phyloP scores from a whole-genome alignment of 2,797 vertebrate genomes.

The Ficedula albicollis region DNA sequence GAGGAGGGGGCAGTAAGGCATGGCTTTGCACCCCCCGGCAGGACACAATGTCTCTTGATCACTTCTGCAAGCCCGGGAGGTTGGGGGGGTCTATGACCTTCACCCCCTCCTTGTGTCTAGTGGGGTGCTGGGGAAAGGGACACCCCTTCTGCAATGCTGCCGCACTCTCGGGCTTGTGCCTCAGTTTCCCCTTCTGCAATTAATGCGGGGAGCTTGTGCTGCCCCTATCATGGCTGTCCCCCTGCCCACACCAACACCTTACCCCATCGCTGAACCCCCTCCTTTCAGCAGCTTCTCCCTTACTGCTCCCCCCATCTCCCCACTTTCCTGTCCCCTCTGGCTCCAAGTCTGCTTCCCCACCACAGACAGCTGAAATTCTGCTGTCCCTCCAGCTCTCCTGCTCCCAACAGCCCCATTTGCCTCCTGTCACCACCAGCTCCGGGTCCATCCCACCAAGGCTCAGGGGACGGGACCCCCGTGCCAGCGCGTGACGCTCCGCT shows the following conservation, averaged over 20 bases:
- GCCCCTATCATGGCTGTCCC: fast-evolving
- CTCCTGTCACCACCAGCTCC: not conserved
- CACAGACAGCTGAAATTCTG: not conserved
- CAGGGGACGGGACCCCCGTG: not conserved
- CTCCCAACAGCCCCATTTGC: not conserved
- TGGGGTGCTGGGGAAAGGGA: not conserved
- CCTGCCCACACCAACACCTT: not conserved
- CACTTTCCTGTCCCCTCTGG: not conserved
- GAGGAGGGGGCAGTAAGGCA: fast-evolving
- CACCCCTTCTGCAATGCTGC: not conserved
- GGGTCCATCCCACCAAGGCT: not conserved
- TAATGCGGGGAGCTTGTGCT: not conserved
- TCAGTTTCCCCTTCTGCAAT: constrained; percentile 24
- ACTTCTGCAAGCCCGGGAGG: not conserved
- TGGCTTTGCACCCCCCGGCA: not conserved
- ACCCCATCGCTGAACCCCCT: not conserved
- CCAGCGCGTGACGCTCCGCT: not conserved
- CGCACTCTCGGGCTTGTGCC: not conserved
- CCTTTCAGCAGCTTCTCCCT: not conserved
- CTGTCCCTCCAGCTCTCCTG: not conserved
- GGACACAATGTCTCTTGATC: not conserved
- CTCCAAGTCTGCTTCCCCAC: not conserved
- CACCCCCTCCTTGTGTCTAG: fast-evolving
- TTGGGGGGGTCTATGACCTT: not conserved
- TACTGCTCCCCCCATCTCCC: too few relatives aligned